A percentile compares a stretch with the other conserved stretches of the same genome.
Evolutionary conservation across 2,797 vertebrate genomes (phyloP).

Genomic region (Natrix natrix): DNA sequence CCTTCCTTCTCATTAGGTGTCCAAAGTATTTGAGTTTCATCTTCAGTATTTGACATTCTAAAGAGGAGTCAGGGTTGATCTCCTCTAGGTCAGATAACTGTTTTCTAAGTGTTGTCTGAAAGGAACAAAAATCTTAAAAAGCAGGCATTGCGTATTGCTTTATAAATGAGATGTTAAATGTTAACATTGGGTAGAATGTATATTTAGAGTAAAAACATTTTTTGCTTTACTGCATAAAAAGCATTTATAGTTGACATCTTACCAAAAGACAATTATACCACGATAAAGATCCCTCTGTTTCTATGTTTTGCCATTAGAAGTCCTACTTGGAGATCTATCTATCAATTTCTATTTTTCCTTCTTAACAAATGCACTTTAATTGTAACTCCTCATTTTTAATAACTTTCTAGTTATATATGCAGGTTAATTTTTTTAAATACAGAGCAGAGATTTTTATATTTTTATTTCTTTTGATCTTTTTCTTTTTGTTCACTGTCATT

Average conservation of each 20-base stretch:
- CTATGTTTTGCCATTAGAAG: background rate
- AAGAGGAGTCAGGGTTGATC: no score
- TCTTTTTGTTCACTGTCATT: background rate
- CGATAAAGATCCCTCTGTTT: background rate
- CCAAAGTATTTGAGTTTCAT: no score
- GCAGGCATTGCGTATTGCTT: background rate
- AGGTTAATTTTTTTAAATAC: background rate
- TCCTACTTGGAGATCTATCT: background rate
- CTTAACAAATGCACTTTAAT: background rate
- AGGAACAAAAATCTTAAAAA: background rate
- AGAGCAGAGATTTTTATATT: background rate
- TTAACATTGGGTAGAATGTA: background rate
- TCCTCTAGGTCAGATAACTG: background rate
- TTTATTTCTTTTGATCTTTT: background rate
- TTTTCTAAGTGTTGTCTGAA: background rate
- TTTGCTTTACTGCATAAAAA: background rate
- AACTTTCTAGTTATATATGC: background rate
- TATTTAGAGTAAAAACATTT: background rate
- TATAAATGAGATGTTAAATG: background rate
- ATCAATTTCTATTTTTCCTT: background rate
- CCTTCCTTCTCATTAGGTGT: no score
- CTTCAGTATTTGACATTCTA: no score
- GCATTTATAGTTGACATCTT: background rate
- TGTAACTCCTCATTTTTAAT: background rate
- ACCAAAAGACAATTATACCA: background rate